Evolutionary conservation across 2,888 invertebrate species (phyloP).

Genomic region (Saturnia pavonia): DNA sequence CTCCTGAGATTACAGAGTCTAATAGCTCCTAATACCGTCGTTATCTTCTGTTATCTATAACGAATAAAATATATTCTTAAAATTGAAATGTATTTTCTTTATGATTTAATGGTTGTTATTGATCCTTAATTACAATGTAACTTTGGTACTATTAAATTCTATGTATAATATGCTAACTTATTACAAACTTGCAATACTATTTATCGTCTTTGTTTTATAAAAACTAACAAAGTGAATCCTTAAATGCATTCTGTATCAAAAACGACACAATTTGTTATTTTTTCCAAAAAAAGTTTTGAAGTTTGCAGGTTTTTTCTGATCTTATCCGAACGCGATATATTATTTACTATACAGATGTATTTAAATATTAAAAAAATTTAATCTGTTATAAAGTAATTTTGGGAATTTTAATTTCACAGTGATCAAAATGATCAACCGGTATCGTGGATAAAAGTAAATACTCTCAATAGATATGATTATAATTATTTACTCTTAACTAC

Average conservation of each 20-base stretch:
- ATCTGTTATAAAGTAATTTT: conserved; percentile 66
- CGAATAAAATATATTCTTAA: too few species aligned
- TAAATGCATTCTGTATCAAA: too few species aligned
- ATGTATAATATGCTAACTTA: too few species aligned
- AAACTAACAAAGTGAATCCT: too few species aligned
- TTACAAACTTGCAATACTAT: conserved; percentile 15
- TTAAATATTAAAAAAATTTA: conserved; percentile 55
- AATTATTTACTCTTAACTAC: conserved; percentile 66
- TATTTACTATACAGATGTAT: not conserved
- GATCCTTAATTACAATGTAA: not conserved
- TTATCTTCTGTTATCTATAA: too few species aligned
- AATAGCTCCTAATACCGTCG: too few species aligned
- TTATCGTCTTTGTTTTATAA: too few species aligned
- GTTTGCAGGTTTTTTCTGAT: too few species aligned
- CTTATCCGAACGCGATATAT: not conserved
- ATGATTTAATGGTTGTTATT: not conserved
- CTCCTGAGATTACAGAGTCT: too few species aligned
- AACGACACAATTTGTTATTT: too few species aligned
- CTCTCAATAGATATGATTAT: conserved; percentile 52
- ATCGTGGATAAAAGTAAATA: conserved; percentile 33
- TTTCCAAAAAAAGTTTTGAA: too few species aligned
- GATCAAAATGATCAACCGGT: conserved; percentile 59
- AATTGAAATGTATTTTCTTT: not conserved
- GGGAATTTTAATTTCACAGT: conserved; percentile 59
- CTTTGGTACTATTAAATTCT: not conserved